Base-by-base conservation (phyloP, 2,888 invertebrate species). In the Colostygia pectinataria region DNA sequence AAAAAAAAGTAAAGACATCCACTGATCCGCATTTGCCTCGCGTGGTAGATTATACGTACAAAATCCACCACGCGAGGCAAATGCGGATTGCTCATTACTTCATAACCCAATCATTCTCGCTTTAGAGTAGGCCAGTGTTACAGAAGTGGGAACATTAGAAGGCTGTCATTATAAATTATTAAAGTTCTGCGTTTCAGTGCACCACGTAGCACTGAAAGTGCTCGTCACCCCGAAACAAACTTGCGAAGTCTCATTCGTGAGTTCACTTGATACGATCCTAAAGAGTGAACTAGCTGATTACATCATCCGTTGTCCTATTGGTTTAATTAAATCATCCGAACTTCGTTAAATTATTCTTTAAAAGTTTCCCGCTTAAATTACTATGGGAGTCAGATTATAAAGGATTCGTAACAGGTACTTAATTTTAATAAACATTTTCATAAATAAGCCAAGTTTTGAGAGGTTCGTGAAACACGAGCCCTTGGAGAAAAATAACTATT, bases 311-410 rank as follows among this genome's bases (percentile, higher is more conserved):
- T 25, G 8, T 34, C 45, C 34, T 46, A 52, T 52, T 73, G 80
- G 72, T 76, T 80, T 80, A 81, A 85, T 85, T 82, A 80, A 83
- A 83, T 78, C 72, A 77, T 74, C 67, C 67, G 62, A 53, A 68
- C 65, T 66, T 66, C 59, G 69, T 61, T 66, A 71, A 74, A 77
- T 77, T 80, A 77, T 76, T 74, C 66, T 75, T 76, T 69, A 60
- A 49, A 57, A 71, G 68, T 73, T 75, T 67, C 55, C 58, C 65
- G 56, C 57, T 64, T 57, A 66, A 69, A 69, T 70, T 65, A 62
- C 64, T 67, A 64, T 64, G 53, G 61, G 59, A 57, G 55, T 59
- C 29, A 64, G 65, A 69, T 74, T 63, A 70, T 66, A 63, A 65
- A 66, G 48, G 40, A 46, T 47, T 52, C 33, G 37, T 34, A 49